A percentile compares a stretch with the other conserved stretches of the same genome.
phyloP scores from a whole-genome alignment of 2,113 vertebrate species.

The Ellobius talpinus region DNA sequence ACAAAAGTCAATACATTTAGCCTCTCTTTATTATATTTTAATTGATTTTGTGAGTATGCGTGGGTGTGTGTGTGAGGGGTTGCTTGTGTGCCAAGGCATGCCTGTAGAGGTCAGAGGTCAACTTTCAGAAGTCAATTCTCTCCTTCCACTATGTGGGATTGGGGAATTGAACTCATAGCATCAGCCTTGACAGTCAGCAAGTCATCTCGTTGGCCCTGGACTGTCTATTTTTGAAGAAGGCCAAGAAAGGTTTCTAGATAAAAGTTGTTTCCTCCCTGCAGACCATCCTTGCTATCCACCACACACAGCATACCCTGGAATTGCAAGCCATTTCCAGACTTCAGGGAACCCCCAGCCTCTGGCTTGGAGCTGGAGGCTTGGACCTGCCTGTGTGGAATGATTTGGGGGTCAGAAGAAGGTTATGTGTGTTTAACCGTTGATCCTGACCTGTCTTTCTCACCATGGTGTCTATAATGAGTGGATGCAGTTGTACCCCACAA shows the following conservation, averaged over 20 bases:
- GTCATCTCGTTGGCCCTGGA: neutral
- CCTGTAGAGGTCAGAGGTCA: neutral
- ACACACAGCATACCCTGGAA: neutral
- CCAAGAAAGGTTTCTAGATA: neutral
- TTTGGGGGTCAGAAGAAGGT: neutral
- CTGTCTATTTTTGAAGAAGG: neutral
- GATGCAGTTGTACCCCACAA: neutral
- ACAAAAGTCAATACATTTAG: neutral
- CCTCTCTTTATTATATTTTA: neutral
- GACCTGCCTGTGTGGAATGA: neutral
- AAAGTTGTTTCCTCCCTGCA: neutral
- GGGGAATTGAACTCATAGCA: neutral
- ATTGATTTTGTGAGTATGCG: neutral
- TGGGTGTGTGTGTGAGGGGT: neutral
- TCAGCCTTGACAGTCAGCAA: neutral
- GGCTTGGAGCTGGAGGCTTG: neutral
- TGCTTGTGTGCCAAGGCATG: too few species aligned
- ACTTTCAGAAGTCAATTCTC: neutral
- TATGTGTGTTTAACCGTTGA: neutral
- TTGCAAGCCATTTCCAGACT: constrained; percentile 11
- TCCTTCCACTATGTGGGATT: too few species aligned
- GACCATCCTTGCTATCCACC: neutral
- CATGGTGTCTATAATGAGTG: neutral
- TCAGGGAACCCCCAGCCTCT: neutral
- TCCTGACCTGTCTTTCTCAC: neutral